Evolutionary conservation across 2,797 vertebrate genomes (phyloP).

Genomic region (Melanotaenia boesemani): DNA sequence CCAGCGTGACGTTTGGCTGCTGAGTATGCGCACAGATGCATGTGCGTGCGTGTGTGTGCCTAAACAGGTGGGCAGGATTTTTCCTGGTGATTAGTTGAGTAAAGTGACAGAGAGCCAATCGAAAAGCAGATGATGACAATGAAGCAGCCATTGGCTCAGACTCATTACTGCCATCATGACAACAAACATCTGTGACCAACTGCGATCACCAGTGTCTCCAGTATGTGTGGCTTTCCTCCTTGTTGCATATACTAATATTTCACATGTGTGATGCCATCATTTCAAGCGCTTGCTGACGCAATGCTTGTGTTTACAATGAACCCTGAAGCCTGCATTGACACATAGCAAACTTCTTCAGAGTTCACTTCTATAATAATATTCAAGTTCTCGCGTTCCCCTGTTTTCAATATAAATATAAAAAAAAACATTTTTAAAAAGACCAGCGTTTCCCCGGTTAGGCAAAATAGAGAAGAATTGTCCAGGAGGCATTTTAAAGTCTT

Average conservation of each 20-base stretch:
- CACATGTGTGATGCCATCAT: conserved; percentile 74
- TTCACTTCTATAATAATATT: conserved; percentile 48
- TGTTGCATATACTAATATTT: conserved; percentile 68
- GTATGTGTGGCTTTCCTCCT: conserved; percentile 36
- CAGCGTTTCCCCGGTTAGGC: conserved; percentile 30
- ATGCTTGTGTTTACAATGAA: conserved; percentile 74
- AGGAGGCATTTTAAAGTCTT: conserved; percentile 54
- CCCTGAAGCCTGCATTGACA: conserved; percentile 63
- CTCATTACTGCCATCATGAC: conserved; percentile 60
- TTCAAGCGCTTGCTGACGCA: conserved; percentile 74
- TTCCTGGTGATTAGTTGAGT: conserved; percentile 64
- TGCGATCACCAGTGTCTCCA: conserved; percentile 47
- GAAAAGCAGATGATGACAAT: conserved; percentile 62
- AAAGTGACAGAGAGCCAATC: conserved; percentile 70
- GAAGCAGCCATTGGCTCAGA: conserved; percentile 65
- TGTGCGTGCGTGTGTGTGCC: conserved; percentile 9
- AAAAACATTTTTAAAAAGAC: conserved; percentile 37
- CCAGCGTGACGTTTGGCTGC: conserved; percentile 60
- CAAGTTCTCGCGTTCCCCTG: conserved; percentile 29
- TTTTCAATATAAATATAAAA: conserved; percentile 57
- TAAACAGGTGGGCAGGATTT: conserved; percentile 69
- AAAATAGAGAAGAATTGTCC: conserved; percentile 40
- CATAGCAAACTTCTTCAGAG: conserved; percentile 58
- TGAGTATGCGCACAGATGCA: conserved; percentile 37
- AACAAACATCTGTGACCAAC: conserved; percentile 66